A percentile compares a stretch with the other conserved stretches of the same genome.
phyloP scores from a whole-genome alignment of 1,140 invertebrate genomes.

The Varroa destructor region DNA sequence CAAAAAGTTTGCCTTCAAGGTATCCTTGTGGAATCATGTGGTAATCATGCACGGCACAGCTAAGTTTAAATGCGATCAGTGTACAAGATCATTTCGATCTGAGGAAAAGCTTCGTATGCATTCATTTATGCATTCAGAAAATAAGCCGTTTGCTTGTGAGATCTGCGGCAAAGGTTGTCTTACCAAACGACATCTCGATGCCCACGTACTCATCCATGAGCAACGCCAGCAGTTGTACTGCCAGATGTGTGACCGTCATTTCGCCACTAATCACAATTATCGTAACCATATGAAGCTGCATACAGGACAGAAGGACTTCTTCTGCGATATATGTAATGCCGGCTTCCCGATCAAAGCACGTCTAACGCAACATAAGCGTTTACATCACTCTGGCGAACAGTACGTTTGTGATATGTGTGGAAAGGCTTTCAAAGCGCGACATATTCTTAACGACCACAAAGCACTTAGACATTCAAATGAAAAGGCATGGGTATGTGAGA shows the following conservation, averaged over 20 bases:
- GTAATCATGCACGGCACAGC: constrained; percentile 24
- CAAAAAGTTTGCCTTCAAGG: constrained; percentile 26
- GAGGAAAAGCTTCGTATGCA: constrained; percentile 35
- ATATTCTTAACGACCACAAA: constrained; percentile 40
- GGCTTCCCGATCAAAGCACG: constrained; percentile 22
- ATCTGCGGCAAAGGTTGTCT: constrained; percentile 39
- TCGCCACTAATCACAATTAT: constrained; percentile 24
- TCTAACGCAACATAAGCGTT: constrained; percentile 9
- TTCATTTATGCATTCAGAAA: constrained; percentile 40
- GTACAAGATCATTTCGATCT: constrained; percentile 14
- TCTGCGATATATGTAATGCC: constrained; percentile 25
- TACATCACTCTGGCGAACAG: constrained; percentile 23
- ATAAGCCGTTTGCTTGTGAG: constrained; percentile 42
- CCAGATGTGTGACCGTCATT: constrained; percentile 20
- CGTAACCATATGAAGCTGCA: constrained; percentile 22
- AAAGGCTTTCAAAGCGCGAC: constrained; percentile 40
- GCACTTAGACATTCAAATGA: constrained; percentile 40
- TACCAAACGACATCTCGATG: constrained; percentile 20
- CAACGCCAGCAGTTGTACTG: constrained; percentile 19
- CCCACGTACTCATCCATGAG: constrained; percentile 15
- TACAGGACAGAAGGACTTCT: constrained; percentile 20
- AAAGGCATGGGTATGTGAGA: constrained; percentile 37
- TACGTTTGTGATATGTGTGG: constrained; percentile 42
- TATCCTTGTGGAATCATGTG: constrained; percentile 24
- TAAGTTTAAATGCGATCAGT: constrained; percentile 22